A percentile compares a stretch with the other conserved stretches of the same genome.
Conservation (phyloP, 1,140 invertebrate genomes). For the Drosophila ambigua region DNA sequence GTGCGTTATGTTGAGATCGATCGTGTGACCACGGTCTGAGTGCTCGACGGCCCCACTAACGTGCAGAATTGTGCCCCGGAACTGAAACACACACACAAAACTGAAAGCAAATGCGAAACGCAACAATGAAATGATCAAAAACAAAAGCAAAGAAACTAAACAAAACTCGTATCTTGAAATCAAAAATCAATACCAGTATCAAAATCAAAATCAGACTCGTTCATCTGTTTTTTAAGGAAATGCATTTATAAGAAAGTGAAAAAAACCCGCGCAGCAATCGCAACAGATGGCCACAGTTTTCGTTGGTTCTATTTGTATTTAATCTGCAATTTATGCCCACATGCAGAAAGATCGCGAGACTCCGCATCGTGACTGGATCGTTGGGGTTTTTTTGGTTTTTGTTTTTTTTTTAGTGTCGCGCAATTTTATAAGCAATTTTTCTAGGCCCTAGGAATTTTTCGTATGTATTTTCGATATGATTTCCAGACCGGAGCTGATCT, state of each 20-base stretch:
- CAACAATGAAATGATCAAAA: slow-evolving; percentile 65
- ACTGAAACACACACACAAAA: slow-evolving; percentile 54
- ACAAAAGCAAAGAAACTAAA: slow-evolving; percentile 14
- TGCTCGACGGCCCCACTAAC: slow-evolving; percentile 62
- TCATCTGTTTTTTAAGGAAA: slow-evolving; percentile 72
- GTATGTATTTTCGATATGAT: slow-evolving; percentile 63
- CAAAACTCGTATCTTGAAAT: slow-evolving; percentile 41
- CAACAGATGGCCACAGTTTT: slow-evolving; percentile 4
- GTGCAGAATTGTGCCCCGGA: slow-evolving; percentile 84
- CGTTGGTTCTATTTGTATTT: slow-evolving; percentile 60
- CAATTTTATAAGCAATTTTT: slow-evolving; percentile 82
- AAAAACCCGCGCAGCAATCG: neutral
- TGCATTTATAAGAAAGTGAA: slow-evolving; percentile 61
- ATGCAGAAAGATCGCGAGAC: slow-evolving; percentile 28
- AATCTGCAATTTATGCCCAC: slow-evolving; percentile 48
- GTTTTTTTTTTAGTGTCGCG: slow-evolving; percentile 31
- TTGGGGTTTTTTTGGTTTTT: slow-evolving; percentile 1
- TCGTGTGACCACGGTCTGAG: slow-evolving; percentile 94
- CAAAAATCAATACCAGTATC: slow-evolving; percentile 33
- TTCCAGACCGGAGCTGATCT: slow-evolving; percentile 29
- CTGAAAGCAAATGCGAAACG: slow-evolving; percentile 58
- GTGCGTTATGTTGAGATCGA: slow-evolving; percentile 95
- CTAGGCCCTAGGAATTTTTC: slow-evolving; percentile 71
- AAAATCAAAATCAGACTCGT: slow-evolving; percentile 64
- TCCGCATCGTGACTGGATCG: slow-evolving; percentile 19